A percentile compares a stretch with the other conserved stretches of the same genome.
These are phyloP conservation scores for Cardiocondyla obscurior DNA, from an alignment of 1,140 invertebrate genomes.

Conservation along the genomic window DNA sequence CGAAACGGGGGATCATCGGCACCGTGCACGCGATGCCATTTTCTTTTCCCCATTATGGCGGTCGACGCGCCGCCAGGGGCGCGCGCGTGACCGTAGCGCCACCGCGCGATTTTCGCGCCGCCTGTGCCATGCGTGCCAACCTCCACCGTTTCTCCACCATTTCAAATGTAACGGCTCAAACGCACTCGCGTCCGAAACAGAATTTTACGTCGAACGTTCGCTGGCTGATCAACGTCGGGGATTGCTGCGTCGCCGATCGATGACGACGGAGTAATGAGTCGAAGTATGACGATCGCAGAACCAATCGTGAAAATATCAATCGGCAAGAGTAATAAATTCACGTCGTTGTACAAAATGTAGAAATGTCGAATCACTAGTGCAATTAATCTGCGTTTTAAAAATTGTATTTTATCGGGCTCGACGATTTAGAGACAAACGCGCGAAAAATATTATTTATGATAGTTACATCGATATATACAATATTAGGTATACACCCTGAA, in stretches of 20 bases:
- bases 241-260: too few relatives aligned
- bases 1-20: slow-evolving; percentile 70
- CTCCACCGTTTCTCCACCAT: too few relatives aligned
- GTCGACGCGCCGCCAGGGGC: slow-evolving; percentile 27
- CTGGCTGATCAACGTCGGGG: too few relatives aligned
- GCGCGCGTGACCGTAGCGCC: slow-evolving; percentile 26
- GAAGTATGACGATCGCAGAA: too few relatives aligned
- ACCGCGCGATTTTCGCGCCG: not conserved
- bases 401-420: slow-evolving; percentile 30
- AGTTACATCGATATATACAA: slow-evolving; percentile 75
- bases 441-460: slow-evolving; percentile 67
- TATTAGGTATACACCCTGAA: slow-evolving; percentile 65
- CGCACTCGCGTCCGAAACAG: too few relatives aligned
- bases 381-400: slow-evolving; percentile 50
- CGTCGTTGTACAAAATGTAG: slow-evolving; percentile 3
- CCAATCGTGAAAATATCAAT: slow-evolving; percentile 30
- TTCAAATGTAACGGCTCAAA: too few relatives aligned
- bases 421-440: slow-evolving; percentile 35
- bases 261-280: too few relatives aligned
- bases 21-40: slow-evolving; percentile 78
- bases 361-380: slow-evolving; percentile 32
- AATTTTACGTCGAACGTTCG: too few relatives aligned
- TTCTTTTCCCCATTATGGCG: slow-evolving; percentile 66
- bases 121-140: too few relatives aligned
- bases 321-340: slow-evolving; percentile 42